phyloP scores from a whole-genome alignment of 2,797 vertebrate genomes.

The Xenentodon cancila region DNA sequence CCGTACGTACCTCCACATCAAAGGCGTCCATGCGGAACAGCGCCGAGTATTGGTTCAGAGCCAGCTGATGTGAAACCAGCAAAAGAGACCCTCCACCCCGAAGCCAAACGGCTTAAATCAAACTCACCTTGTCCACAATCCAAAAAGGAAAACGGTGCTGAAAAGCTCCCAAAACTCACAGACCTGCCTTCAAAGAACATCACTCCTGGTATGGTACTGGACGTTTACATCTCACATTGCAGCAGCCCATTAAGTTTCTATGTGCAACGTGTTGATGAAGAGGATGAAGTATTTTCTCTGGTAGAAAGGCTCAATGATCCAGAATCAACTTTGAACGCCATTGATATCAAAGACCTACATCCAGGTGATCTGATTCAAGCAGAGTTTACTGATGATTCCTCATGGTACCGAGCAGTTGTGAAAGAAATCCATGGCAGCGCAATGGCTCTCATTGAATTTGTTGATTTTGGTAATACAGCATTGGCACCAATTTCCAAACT shows the following conservation, averaged over 20 bases:
- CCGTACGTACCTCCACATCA: conserved; percentile 65
- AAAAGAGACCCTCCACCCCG: background rate
- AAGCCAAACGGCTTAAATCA: conserved; percentile 5
- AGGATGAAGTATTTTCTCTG: conserved; percentile 80
- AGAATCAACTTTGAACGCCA: conserved; percentile 29
- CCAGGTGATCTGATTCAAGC: conserved; percentile 87
- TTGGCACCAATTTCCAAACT: conserved; percentile 75
- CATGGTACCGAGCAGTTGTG: conserved; percentile 90
- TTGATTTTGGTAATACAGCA: conserved; percentile 93
- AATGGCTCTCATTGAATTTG: conserved; percentile 83
- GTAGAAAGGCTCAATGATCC: conserved; percentile 84
- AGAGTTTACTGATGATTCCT: conserved; percentile 87
- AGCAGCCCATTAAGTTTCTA: conserved; percentile 88
- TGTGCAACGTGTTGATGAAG: conserved; percentile 86
- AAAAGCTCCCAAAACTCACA: conserved; percentile 66
- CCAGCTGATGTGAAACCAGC: conserved; percentile 2
- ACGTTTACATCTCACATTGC: conserved; percentile 87
- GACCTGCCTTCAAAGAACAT: conserved; percentile 81
- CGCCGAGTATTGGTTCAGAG: conserved; percentile 4
- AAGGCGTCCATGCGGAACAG: conserved; percentile 32
- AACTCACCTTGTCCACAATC: conserved; percentile 12
- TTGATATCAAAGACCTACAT: conserved; percentile 65
- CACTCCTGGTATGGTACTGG: conserved; percentile 75
- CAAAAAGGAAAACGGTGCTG: conserved; percentile 5
- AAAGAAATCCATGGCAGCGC: conserved; percentile 62